These are phyloP conservation scores for Machaerirhynchus nigripectus DNA, from an alignment of 2,113 vertebrate species.

Conservation along the genomic window DNA sequence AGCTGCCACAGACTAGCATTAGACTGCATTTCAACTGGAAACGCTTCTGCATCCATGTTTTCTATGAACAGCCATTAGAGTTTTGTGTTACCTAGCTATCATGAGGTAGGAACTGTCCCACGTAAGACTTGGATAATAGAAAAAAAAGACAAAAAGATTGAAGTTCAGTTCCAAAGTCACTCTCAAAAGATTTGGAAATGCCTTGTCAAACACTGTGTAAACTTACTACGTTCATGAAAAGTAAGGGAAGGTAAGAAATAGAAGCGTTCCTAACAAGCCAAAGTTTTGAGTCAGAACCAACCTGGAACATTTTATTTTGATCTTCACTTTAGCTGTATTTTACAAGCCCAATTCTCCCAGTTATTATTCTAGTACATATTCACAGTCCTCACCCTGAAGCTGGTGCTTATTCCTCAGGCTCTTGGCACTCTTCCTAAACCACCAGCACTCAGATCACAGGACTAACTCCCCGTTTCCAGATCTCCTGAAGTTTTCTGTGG, in stretches of 20 bases:
- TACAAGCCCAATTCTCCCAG: neutral
- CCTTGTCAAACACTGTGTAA: neutral
- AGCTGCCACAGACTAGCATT: neutral
- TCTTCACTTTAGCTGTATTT: neutral
- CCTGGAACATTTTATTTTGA: neutral
- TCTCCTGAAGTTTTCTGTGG: neutral
- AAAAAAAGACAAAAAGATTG: neutral
- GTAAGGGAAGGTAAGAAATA: neutral
- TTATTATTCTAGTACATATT: neutral
- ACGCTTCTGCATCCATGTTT: accelerated
- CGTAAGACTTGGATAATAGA: neutral
- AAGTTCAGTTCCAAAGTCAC: neutral
- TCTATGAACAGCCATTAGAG: neutral
- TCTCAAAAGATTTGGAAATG: neutral
- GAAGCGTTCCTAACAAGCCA: neutral
- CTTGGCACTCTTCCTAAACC: neutral
- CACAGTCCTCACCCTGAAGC: neutral
- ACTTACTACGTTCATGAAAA: neutral
- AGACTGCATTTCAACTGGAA: neutral
- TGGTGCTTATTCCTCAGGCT: neutral
- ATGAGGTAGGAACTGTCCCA: neutral
- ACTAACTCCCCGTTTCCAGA: neutral
- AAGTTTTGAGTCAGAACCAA: neutral
- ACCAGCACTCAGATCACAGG: neutral
- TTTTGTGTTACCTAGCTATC: neutral